These are phyloP conservation scores for Scleropages formosus DNA, from an alignment of 2,797 vertebrate genomes.

Conservation along the genomic window DNA sequence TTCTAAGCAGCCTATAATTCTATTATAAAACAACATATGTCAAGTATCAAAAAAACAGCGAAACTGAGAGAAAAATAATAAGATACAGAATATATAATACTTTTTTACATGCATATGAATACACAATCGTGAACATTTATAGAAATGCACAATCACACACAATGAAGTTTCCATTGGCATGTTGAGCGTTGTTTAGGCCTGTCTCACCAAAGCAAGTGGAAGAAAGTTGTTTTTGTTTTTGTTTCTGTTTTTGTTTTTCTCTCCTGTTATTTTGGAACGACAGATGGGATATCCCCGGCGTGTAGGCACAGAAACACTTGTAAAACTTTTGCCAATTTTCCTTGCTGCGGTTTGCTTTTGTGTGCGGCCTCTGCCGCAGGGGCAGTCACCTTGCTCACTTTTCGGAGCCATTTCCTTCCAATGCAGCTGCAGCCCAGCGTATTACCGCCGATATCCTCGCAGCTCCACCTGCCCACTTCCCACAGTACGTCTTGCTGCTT, in stretches of 20 bases:
- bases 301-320: conserved; percentile 5
- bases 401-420: conserved; percentile 53
- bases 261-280: conserved; percentile 22
- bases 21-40: too few relatives aligned
- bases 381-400: conserved; percentile 30
- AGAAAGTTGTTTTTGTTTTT: conserved; percentile 27
- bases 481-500: conserved; percentile 40
- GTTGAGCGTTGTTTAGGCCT: too few relatives aligned
- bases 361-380: conserved; percentile 48
- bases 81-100: too few relatives aligned
- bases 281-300: conserved; percentile 45
- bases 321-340: conserved; percentile 44
- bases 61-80: too few relatives aligned
- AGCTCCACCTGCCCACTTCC: conserved; percentile 40
- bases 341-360: conserved; percentile 39
- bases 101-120: too few relatives aligned
- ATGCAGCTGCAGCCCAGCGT: not conserved
- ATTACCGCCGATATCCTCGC: conserved; percentile 44
- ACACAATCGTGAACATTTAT: too few relatives aligned
- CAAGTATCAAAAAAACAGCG: too few relatives aligned
- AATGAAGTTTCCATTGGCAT: not conserved
- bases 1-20: too few relatives aligned
- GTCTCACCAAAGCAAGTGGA: not conserved
- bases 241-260: conserved; percentile 1
- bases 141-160: too few relatives aligned